These are phyloP conservation scores for Hemistola chrysoprasaria DNA, from an alignment of 2,888 invertebrate species.

Conservation along the genomic window DNA sequence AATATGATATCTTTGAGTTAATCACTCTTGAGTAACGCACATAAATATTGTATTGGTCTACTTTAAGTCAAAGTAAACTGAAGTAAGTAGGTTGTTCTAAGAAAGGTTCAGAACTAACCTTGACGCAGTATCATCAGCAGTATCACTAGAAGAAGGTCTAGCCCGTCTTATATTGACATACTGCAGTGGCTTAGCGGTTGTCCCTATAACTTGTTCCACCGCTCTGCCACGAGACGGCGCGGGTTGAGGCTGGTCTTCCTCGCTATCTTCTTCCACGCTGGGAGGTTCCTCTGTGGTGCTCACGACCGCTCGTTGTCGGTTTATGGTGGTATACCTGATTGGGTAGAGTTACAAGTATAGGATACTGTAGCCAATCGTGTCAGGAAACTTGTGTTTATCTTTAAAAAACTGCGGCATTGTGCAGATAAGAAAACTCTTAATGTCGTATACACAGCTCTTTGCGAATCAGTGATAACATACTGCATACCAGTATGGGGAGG, in stretches of 20 bases:
- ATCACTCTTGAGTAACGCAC: no score
- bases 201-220: slow-evolving; percentile 37
- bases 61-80: no score
- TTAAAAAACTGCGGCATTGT: no score
- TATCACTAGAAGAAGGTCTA: slow-evolving; percentile 73
- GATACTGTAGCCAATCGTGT: no score
- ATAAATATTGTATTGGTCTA: no score
- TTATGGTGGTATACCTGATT: slow-evolving; percentile 81
- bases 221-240: slow-evolving; percentile 42
- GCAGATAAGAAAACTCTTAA: no score
- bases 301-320: slow-evolving; percentile 82
- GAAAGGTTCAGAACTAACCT: slow-evolving; percentile 52
- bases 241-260: slow-evolving; percentile 45
- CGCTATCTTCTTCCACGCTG: slow-evolving; percentile 33
- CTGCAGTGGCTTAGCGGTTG: slow-evolving; percentile 74
- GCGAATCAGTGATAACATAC: no score
- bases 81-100: neutral
- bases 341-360: no score
- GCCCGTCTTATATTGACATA: slow-evolving; percentile 88
- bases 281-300: slow-evolving; percentile 50
- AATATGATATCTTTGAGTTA: no score
- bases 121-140: slow-evolving; percentile 64
- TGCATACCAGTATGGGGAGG: no score
- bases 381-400: no score
- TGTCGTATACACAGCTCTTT: no score